phyloP scores from a whole-genome alignment of 1,140 invertebrate species.

The Conopomorpha cramerella region DNA sequence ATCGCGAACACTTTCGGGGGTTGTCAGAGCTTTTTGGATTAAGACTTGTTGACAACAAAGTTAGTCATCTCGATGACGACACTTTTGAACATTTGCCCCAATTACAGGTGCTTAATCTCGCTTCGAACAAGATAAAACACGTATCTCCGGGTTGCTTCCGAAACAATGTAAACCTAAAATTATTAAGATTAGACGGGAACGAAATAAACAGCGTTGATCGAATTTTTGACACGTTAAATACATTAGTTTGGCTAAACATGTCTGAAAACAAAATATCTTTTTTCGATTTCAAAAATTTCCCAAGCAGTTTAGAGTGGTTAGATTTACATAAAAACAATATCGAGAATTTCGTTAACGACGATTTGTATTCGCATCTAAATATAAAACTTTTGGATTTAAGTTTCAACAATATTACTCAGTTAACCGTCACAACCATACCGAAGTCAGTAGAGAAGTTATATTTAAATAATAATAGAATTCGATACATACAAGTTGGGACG shows the following conservation, averaged over 20 bases:
- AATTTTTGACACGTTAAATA: constrained; percentile 68
- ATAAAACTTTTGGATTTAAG: constrained; percentile 78
- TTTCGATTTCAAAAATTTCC: constrained; percentile 72
- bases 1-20: constrained; percentile 66
- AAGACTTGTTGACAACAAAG: constrained; percentile 69
- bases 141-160: constrained; percentile 70
- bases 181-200: constrained; percentile 71
- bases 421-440: constrained; percentile 71
- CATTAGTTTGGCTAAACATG: constrained; percentile 73
- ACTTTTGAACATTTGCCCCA: constrained; percentile 69
- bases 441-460: constrained; percentile 75
- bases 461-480: constrained; percentile 77
- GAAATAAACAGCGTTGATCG: constrained; percentile 67
- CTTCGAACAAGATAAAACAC: constrained; percentile 68
- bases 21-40: constrained; percentile 68
- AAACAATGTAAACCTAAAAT: constrained; percentile 66
- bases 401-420: constrained; percentile 71
- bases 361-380: constrained; percentile 52
- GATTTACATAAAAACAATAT: constrained; percentile 73
- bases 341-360: constrained; percentile 41
- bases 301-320: constrained; percentile 70
- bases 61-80: constrained; percentile 68
- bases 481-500: constrained; percentile 70
- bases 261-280: constrained; percentile 69
- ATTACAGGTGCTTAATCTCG: constrained; percentile 71